A percentile compares a stretch with the other conserved stretches of the same genome.
Conservation (phyloP, 2,888 invertebrate species). For the Sphinx pinastri region DNA sequence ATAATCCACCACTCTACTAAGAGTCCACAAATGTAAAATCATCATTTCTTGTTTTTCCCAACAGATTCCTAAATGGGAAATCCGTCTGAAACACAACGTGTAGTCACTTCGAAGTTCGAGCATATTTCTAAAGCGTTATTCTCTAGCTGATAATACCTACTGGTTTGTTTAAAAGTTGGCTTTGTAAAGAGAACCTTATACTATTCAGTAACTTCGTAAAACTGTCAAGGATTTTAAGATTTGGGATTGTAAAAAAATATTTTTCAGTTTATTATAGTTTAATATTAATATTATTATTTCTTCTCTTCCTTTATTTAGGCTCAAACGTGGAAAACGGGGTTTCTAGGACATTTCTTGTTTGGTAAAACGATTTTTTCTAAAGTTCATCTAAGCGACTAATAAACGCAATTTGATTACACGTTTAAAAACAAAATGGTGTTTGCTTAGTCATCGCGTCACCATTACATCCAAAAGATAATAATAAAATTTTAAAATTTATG, state of each 20-base stretch:
- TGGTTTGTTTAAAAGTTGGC: constrained; percentile 9
- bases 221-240: constrained; percentile 3
- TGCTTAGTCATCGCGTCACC: no score
- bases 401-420: no score
- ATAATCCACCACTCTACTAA: no score
- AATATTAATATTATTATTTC: not conserved
- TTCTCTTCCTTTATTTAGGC: not conserved
- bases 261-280: not conserved
- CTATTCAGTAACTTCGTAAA: not conserved
- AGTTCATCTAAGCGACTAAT: no score
- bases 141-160: constrained; percentile 8
- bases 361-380: no score
- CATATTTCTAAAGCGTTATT: constrained; percentile 11
- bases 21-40: no score
- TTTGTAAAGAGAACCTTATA: not conserved
- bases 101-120: not conserved
- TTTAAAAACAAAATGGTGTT: no score
- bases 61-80: no score
- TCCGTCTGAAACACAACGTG: not conserved
- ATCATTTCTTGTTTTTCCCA: not conserved
- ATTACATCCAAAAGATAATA: no score
- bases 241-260: not conserved
- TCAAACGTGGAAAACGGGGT: no score
- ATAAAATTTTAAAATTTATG: no score
- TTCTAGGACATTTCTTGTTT: no score